Evolutionary conservation across 2,797 vertebrate genomes (phyloP), one percentile per base, ranked within the genome.

Genomic region (Rhynchotus rufescens): DNA sequence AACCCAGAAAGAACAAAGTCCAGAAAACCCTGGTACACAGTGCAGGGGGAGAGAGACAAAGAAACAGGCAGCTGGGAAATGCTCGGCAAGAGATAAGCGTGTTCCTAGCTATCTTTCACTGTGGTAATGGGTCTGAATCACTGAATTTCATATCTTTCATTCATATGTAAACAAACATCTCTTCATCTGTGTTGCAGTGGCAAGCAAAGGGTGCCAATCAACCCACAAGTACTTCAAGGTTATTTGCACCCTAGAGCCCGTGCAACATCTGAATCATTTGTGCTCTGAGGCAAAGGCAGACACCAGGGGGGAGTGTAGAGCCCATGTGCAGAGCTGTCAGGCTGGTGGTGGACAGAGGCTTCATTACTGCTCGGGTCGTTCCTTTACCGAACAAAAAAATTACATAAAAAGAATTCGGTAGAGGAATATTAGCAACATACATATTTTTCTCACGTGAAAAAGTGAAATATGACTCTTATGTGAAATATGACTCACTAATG

Each of bases 131-230:
- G 68, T 92, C 93, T 88, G 92, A 96, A 94, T 86, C 81, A 66
- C 79, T 1, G 8, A 93, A 56, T 88, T 93, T 93, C 84, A 26
- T 25, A 88, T 93, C 94, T 87, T 56, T 89, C 75, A 86, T 91
- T 92, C 82, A 94, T 90, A 95, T 69, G 66, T 78, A 94, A 90
- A 94, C 88, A 94, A 82, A 89, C 68, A 85, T 75, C 87, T 91
- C 62, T 89, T 85, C 79, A 86, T 90, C 66, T 83, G 83, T 72
- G 38, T 59, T 88, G 73, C 82, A 80, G 79, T 80, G 73, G 51
- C 89, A 67, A 77, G 84, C 86, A 69, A 80, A 85, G 69, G 38
- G 71, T 92, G 79, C 72, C 66, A 83, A 56, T 90, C 92, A 89
- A 47, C 36, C 52, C 49, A 12, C 28, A 65, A 30, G 57, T 32